Evolutionary conservation across 1,140 invertebrate genomes (phyloP).

Genomic region (Mylabris phalerata): DNA sequence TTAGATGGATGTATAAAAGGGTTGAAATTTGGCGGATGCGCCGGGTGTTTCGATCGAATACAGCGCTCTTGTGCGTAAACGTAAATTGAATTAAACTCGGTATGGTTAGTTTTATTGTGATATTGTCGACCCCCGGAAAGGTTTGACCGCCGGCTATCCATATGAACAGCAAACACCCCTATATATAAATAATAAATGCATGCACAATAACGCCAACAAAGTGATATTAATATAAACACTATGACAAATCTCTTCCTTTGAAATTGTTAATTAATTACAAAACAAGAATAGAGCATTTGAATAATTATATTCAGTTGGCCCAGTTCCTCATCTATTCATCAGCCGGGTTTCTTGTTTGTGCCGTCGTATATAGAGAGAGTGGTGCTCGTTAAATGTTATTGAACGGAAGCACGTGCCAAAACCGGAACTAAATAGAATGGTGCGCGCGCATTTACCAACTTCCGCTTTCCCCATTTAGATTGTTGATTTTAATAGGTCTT

Average conservation of each 20-base stretch:
- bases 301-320: constrained; percentile 14
- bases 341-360: constrained; percentile 16
- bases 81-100: too few species aligned
- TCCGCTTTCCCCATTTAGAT: neutral
- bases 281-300: constrained; percentile 13
- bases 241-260: constrained; percentile 1
- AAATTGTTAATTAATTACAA: constrained; percentile 17
- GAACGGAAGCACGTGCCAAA: constrained; percentile 23
- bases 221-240: too few species aligned
- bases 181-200: too few species aligned
- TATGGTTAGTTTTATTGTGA: too few species aligned
- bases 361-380: neutral
- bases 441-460: constrained; percentile 20
- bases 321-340: constrained; percentile 15
- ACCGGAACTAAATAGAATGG: constrained; percentile 17
- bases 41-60: too few species aligned
- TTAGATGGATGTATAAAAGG: too few species aligned
- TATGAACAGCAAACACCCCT: too few species aligned
- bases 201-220: too few species aligned
- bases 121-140: too few species aligned
- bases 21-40: too few species aligned
- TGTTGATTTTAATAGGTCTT: constrained; percentile 15
- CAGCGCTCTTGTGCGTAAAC: too few species aligned
- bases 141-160: too few species aligned
- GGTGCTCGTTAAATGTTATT: constrained; percentile 18